These are phyloP conservation scores for Drosophila repletoides DNA, from an alignment of 1,140 invertebrate species.

Conservation along the genomic window DNA sequence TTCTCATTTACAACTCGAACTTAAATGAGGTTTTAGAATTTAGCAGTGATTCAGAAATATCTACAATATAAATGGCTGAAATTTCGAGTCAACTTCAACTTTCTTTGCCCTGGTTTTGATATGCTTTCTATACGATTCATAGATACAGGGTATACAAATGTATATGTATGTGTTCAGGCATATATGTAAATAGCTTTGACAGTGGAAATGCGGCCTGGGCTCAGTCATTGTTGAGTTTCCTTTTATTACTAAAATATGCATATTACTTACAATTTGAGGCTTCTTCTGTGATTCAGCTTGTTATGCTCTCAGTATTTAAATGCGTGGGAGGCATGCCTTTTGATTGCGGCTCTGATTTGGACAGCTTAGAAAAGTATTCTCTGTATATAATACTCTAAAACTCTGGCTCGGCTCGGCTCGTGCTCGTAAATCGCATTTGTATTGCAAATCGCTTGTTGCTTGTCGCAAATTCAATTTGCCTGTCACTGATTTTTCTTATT, in stretches of 20 bases:
- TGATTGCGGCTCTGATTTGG: conserved; percentile 40
- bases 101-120: no score
- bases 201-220: conserved; percentile 38
- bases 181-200: conserved; percentile 65
- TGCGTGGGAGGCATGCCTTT: conserved; percentile 11
- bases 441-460: conserved; percentile 40
- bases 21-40: no score
- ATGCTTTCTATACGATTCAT: background rate
- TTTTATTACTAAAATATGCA: conserved; percentile 70
- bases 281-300: conserved; percentile 30
- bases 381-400: background rate
- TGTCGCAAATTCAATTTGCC: conserved; percentile 49
- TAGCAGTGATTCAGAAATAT: no score
- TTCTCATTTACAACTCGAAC: no score
- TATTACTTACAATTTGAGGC: conserved; percentile 47
- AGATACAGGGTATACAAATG: conserved; percentile 13
- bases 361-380: conserved; percentile 13
- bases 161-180: conserved; percentile 13
- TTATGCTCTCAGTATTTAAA: conserved; percentile 22
- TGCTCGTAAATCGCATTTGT: conserved; percentile 36
- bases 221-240: conserved; percentile 48
- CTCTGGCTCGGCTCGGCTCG: no score
- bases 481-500: conserved; percentile 32
- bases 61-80: no score
- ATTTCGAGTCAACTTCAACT: no score